Base-by-base conservation (phyloP, 2,797 vertebrate genomes). In the Myotis vivesi region DNA sequence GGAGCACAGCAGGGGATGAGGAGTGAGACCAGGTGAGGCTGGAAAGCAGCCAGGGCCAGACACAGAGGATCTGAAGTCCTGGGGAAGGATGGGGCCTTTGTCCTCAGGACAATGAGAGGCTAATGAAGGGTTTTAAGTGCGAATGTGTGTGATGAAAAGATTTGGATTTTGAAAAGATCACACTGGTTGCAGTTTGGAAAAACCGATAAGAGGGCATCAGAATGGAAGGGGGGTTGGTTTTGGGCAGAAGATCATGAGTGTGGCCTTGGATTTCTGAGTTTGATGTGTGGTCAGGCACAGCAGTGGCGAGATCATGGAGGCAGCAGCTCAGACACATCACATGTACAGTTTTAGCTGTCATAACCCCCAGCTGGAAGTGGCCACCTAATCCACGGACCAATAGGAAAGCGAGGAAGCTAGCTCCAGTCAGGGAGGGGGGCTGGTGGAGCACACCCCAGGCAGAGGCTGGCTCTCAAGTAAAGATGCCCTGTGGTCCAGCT, bases 91-190 rank as follows among this genome's bases (percentile, higher is more conserved):
- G 20, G 41, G 44, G 30, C 59, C 72, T 90, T 94, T 77, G 46
- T 84, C 44, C 25, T 6, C 51, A 79, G 44, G 49, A 71, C 22
- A 73, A 51, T 0, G 57, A 83, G 62, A 84, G 89, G 36, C 81
- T 66, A 79, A 68, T 62, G 84, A 94, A 84, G 49, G 49, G 25
- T 38, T 94, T 64, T 85, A 36, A 84, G 62, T 49, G 41, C 62
- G 30, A 87, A 33, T 62, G 64, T 90, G 46, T 81, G 51, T 91
- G 80, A 91, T 73, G 83, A 95, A 82, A 33, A 85, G 68, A 87
- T 95, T 92, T 95, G 77, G 84, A 76, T 83, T 86, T 93, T 95
- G 95, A 82, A 87, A 94, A 89, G 80, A 93, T 86, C 38, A 71
- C 33, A 68, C 41, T 84, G 51, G 68, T 76, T 91, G 75, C 62